Percentiles rank a stretch among this genome's conserved stretches.
Evolutionary conservation across 37 sponge, comb jelly and placozoan genomes (phyloP).

Genomic region (Diacarnus erythraeanus): DNA sequence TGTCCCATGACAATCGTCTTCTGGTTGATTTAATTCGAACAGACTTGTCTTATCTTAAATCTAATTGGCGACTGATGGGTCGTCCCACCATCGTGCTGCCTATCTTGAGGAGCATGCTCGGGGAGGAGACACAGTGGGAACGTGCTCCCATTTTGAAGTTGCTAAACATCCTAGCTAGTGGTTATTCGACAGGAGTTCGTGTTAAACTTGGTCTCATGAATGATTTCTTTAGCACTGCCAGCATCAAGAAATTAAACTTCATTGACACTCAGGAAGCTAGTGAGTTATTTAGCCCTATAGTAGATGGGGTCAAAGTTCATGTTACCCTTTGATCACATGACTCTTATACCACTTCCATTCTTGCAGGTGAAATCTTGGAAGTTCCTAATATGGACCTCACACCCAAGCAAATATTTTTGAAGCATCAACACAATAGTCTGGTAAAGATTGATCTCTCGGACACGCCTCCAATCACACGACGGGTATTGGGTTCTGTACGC

Average conservation of each 20-base stretch:
- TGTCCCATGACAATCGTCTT: constrained; percentile 76
- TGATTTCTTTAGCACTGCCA: constrained; percentile 82
- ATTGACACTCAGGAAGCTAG: constrained; percentile 39
- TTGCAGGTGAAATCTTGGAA: constrained; percentile 35
- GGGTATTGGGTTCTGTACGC: constrained; percentile 29
- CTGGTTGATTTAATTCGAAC: constrained; percentile 80
- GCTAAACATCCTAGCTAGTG: constrained; percentile 45
- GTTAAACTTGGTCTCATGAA: constrained; percentile 56
- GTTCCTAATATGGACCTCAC: constrained; percentile 28
- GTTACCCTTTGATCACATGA: too few relatives aligned
- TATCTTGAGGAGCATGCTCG: constrained; percentile 64
- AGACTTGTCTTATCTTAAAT: constrained; percentile 77
- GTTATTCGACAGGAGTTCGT: constrained; percentile 73
- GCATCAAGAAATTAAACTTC: constrained; percentile 68
- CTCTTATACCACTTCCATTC: too few relatives aligned
- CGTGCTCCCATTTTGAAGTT: constrained; percentile 67
- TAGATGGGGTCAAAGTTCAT: too few relatives aligned
- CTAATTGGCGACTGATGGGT: constrained; percentile 86
- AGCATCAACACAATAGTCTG: constrained; percentile 12
- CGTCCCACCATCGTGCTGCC: constrained; percentile 83
- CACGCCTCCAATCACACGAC: background rate
- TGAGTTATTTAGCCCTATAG: too few relatives aligned
- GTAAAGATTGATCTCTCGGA: constrained; percentile 15
- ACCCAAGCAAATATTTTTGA: constrained; percentile 12
- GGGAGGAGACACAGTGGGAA: constrained; percentile 51